These are phyloP conservation scores for Catostylus mosaicus DNA, from an alignment of 30 jellyfish, hydroid and myxozoan species.

Conservation along the genomic window DNA sequence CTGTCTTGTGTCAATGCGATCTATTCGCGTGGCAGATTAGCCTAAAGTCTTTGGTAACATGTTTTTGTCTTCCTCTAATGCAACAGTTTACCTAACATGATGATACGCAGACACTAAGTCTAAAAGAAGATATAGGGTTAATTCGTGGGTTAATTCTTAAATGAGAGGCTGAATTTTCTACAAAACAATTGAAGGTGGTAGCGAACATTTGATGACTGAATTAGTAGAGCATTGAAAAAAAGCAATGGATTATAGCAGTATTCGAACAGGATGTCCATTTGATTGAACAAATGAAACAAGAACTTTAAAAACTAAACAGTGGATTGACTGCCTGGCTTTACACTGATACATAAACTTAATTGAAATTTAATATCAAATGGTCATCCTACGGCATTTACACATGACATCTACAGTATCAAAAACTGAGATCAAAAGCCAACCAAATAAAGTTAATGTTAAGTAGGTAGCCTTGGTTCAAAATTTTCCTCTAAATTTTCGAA, in stretches of 20 bases:
- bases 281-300: not conserved
- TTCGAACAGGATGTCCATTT: not conserved
- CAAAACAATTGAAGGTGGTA: not conserved
- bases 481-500: too few relatives aligned
- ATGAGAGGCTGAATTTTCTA: conserved; percentile 2
- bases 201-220: not conserved
- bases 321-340: not conserved
- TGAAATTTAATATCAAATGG: not conserved
- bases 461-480: too few relatives aligned
- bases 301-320: not conserved
- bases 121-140: conserved; percentile 16
- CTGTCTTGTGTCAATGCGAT: not conserved
- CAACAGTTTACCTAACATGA: conserved; percentile 1
- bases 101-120: conserved; percentile 6
- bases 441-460: too few relatives aligned
- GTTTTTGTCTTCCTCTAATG: not conserved
- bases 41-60: not conserved
- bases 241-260: not conserved
- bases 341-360: not conserved
- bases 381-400: too few relatives aligned
- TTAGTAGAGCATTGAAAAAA: not conserved
- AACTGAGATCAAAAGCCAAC: too few relatives aligned
- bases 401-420: too few relatives aligned
- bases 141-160: conserved; percentile 11
- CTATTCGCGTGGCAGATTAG: conserved; percentile 19